Evolutionary conservation across 1,140 invertebrate species (phyloP).

Genomic region (Paracyclopina nana): DNA sequence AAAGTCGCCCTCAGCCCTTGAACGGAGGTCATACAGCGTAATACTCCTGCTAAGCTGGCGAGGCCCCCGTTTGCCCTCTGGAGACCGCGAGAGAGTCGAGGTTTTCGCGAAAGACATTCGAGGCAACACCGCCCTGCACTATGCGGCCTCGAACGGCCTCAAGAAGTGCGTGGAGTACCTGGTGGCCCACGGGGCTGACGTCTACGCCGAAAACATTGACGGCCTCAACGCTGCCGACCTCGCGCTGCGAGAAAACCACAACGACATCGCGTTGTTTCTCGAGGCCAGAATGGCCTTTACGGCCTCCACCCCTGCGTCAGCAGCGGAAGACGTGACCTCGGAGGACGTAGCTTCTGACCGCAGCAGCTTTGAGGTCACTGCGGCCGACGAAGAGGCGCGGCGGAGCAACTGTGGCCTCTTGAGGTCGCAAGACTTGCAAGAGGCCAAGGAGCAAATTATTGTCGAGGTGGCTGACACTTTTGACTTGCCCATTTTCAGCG

Average conservation of each 20-base stretch:
- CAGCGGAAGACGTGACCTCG: neutral
- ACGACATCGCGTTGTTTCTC: constrained; percentile 39
- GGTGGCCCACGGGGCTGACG: constrained; percentile 35
- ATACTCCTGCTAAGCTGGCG: constrained; percentile 41
- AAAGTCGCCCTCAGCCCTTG: constrained; percentile 34
- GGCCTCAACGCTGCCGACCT: constrained; percentile 42
- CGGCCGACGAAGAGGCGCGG: constrained; percentile 35
- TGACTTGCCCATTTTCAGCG: constrained; percentile 46
- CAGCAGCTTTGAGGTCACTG: constrained; percentile 16
- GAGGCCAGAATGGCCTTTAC: constrained; percentile 50
- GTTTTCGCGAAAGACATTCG: constrained; percentile 38
- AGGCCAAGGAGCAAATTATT: constrained; percentile 47
- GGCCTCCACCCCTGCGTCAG: constrained; percentile 24
- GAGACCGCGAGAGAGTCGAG: constrained; percentile 36
- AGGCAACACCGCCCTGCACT: constrained; percentile 44
- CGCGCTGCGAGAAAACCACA: constrained; percentile 36
- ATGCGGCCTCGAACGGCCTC: constrained; percentile 41
- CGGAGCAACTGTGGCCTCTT: constrained; percentile 39
- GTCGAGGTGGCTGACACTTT: constrained; percentile 55
- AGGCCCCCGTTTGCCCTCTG: constrained; percentile 31
- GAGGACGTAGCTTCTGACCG: constrained; percentile 5
- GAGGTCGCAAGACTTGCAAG: constrained; percentile 45
- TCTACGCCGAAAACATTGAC: constrained; percentile 41
- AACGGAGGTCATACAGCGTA: constrained; percentile 38
- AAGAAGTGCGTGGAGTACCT: constrained; percentile 41